Base-by-base conservation (phyloP, 2,797 vertebrate genomes). In the Artibeus lituratus region DNA sequence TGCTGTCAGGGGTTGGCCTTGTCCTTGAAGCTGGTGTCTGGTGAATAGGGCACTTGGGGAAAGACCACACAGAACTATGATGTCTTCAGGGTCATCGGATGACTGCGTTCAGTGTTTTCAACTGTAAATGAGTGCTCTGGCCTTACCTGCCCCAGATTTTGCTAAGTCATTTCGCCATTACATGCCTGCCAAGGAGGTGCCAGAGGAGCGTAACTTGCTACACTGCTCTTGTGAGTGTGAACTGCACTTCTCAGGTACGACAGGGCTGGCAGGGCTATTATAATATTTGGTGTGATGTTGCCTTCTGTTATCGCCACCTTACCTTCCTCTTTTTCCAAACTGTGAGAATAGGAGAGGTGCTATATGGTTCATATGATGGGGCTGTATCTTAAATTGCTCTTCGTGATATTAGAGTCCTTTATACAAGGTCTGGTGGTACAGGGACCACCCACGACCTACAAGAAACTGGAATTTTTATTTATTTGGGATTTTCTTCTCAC, bases 261-360 rank as follows among this genome's bases (percentile, higher is more conserved):
- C 95, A 96, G 74, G 98, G 98, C 98, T 98, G 97, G 97, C 97
- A 97, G 97, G 97, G 97, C 2, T 96, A 97, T 98, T 98, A 98
- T 97, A 98, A 98, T 98, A 98, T 98, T 98, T 97, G 97, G 98
- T 98, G 98, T 98, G 98, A 98, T 98, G 97, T 97, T 98, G 96
- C 96, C 98, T 98, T 98, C 97, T 98, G 90, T 98, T 98, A 98
- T 98, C 98, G 97, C 98, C 97, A 97, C 92, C 97, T 91, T 94
- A 82, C 96, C 97, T 96, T 97, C 98, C 96, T 98, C 96, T 98
- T 96, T 39, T 96, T 95, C 96, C 94, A 94, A 98, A 97, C 98
- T 98, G 98, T 98, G 96, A 98, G 98, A 98, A 98, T 96, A 96
- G 98, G 97, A 4, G 97, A 98, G 97, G 98, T 98, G 98, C 97